Conservation (phyloP, 2,888 invertebrate species). For the Chymomyza fuscimana region DNA sequence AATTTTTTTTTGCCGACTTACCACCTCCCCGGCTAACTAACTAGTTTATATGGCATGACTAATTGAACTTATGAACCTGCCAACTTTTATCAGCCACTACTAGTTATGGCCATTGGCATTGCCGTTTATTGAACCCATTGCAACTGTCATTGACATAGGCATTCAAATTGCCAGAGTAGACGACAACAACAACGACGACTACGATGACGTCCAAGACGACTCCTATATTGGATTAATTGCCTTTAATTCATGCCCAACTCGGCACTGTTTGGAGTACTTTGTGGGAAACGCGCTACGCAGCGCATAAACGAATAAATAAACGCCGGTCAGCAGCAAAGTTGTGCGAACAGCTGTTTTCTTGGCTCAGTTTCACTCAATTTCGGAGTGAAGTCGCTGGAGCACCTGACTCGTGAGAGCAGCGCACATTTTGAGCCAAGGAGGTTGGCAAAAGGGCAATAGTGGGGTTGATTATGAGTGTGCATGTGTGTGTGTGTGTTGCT, state of each 20-base stretch:
- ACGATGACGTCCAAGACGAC: background rate
- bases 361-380: background rate
- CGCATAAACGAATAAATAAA: background rate
- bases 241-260: background rate
- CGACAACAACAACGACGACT: background rate
- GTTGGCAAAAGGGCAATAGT: slow-evolving; percentile 29
- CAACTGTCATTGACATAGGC: slow-evolving; percentile 42
- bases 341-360: slow-evolving; percentile 2
- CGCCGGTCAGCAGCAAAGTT: background rate
- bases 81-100: background rate
- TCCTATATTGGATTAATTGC: background rate
- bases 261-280: background rate
- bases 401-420: background rate
- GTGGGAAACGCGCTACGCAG: background rate
- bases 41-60: background rate
- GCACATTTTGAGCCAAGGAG: slow-evolving; percentile 10
- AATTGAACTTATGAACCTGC: background rate
- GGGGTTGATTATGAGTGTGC: slow-evolving; percentile 7
- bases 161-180: background rate
- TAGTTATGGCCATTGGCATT: slow-evolving; percentile 26
- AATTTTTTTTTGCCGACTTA: background rate
- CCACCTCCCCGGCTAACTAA: background rate
- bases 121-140: slow-evolving; percentile 52
- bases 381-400: background rate
- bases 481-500: slow-evolving; percentile 5